These are phyloP conservation scores for Pelmatolapia mariae DNA, from an alignment of 2,113 vertebrate species.

Conservation along the genomic window DNA sequence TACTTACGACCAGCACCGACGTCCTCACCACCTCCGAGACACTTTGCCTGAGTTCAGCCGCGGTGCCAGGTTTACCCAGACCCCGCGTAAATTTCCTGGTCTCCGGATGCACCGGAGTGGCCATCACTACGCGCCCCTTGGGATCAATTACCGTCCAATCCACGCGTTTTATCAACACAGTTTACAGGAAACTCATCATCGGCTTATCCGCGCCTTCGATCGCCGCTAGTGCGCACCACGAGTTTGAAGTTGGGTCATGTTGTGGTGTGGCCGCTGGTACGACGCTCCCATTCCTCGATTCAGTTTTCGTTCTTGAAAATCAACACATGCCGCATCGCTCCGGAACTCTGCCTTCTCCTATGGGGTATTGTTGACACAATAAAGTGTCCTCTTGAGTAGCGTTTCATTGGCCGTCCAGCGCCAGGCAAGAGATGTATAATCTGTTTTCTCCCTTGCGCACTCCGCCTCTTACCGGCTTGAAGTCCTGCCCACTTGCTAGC, in stretches of 20 bases:
- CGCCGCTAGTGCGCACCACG: slow-evolving; percentile 9
- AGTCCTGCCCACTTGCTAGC: slow-evolving; percentile 41
- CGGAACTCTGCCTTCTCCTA: background rate
- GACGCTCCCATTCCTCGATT: background rate
- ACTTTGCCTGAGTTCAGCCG: slow-evolving; percentile 93
- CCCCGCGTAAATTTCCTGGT: slow-evolving; percentile 92
- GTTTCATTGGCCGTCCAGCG: slow-evolving; percentile 23
- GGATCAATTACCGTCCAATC: slow-evolving; percentile 12
- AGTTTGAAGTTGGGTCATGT: slow-evolving; percentile 32
- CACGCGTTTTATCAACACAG: background rate
- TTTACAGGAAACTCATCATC: background rate
- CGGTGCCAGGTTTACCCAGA: slow-evolving; percentile 92
- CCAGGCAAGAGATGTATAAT: slow-evolving; percentile 44
- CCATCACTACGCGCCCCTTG: slow-evolving; percentile 45
- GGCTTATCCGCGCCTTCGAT: background rate
- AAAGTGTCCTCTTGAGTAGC: background rate
- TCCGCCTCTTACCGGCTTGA: slow-evolving; percentile 47
- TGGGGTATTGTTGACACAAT: slow-evolving; percentile 2
- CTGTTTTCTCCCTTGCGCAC: background rate
- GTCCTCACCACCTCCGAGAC: slow-evolving; percentile 93
- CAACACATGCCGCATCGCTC: background rate
- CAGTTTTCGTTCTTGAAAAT: background rate
- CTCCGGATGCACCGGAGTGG: slow-evolving; percentile 73
- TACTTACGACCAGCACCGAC: slow-evolving; percentile 89
- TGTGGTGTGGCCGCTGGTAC: background rate